phyloP scores from a whole-genome alignment of 2,888 invertebrate species.

The Aporophyla nigra region DNA sequence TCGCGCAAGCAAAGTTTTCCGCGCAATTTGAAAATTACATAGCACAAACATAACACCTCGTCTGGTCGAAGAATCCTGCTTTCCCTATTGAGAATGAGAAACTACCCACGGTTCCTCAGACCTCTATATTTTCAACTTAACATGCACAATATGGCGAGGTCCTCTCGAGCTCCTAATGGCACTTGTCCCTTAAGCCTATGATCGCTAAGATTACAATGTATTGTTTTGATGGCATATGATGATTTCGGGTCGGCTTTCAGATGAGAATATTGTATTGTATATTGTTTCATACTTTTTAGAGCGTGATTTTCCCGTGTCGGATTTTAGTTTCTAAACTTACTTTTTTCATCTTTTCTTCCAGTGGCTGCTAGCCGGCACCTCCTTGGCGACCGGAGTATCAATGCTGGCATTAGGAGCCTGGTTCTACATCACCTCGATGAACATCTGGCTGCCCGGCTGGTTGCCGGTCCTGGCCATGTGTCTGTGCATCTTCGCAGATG shows the following conservation, averaged over 20 bases:
- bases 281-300: no score
- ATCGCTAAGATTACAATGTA: no score
- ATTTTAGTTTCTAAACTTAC: not conserved
- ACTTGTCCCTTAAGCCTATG: no score
- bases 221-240: no score
- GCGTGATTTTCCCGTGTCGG: no score
- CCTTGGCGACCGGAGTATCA: conserved; percentile 84
- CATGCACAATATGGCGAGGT: no score
- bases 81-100: not conserved
- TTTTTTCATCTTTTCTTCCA: conserved; percentile 64
- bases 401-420: conserved; percentile 86
- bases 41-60: not conserved
- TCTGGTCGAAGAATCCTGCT: not conserved
- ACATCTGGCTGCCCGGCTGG: conserved; percentile 86
- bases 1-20: not conserved
- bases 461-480: conserved; percentile 87
- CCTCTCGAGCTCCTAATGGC: no score
- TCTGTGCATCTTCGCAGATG: conserved; percentile 86
- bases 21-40: not conserved
- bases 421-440: conserved; percentile 84
- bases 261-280: no score
- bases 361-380: conserved; percentile 87
- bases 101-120: not conserved
- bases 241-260: no score
- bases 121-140: not conserved